Evolutionary conservation across 2,888 invertebrate genomes (phyloP).

Genomic region (Sminthurides aquaticus): DNA sequence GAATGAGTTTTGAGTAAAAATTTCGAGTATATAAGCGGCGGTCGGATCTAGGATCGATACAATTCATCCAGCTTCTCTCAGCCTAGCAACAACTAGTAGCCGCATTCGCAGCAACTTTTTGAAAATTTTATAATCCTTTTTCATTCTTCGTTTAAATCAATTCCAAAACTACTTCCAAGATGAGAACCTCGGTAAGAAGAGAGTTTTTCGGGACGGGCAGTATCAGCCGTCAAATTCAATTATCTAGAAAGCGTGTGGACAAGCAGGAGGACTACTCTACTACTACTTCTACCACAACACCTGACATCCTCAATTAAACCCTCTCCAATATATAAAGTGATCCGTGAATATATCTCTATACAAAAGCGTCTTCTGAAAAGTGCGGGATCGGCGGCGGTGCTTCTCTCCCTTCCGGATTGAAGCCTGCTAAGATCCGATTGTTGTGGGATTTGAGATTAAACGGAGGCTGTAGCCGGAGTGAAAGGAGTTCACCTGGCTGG

Average conservation of each 20-base stretch:
- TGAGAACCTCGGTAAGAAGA: conserved; percentile 21
- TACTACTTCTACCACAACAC: too few species aligned
- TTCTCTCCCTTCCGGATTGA: too few species aligned
- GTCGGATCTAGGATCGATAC: conserved; percentile 10
- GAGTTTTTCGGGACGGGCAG: neutral
- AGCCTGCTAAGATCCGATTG: too few species aligned
- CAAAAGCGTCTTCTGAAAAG: too few species aligned
- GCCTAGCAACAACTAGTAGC: conserved; percentile 7
- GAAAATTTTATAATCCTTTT: neutral
- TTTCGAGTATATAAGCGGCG: conserved; percentile 22
- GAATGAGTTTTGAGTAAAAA: conserved; percentile 3
- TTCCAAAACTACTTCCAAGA: conserved; percentile 13
- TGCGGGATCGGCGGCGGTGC: too few species aligned
- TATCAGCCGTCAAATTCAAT: neutral
- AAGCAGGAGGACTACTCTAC: neutral
- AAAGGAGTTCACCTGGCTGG: too few species aligned
- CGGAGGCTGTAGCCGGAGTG: too few species aligned
- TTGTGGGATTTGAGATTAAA: too few species aligned
- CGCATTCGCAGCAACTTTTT: conserved; percentile 9
- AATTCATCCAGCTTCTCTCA: conserved; percentile 17
- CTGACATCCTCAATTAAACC: too few species aligned
- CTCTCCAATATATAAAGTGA: too few species aligned
- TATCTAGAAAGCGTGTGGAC: neutral
- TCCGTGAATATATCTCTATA: too few species aligned
- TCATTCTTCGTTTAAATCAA: neutral